Evolutionary conservation across 37 sponge, comb jelly and placozoan genomes (phyloP).

Genomic region (Hormiphora californensis): DNA sequence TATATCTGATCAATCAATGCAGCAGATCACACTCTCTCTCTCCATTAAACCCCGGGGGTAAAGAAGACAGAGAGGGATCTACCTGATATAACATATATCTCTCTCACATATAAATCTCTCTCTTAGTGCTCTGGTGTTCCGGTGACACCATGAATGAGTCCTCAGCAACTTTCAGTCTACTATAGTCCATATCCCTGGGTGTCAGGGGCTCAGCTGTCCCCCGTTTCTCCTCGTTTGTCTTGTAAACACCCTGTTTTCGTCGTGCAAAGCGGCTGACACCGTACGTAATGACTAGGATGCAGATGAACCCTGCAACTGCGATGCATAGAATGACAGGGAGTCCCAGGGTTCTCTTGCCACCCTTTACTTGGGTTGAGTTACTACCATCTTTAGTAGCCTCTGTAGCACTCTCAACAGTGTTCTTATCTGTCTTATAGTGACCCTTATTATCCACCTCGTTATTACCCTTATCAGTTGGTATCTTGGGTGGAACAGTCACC

Average conservation of each 20-base stretch:
- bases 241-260: constrained; percentile 44
- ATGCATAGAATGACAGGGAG: constrained; percentile 9
- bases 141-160: constrained; percentile 31
- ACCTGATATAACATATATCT: too few relatives aligned
- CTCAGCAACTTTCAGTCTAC: neutral
- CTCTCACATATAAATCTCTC: constrained; percentile 45
- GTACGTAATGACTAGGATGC: constrained; percentile 6
- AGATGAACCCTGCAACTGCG: constrained; percentile 12
- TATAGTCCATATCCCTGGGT: constrained; percentile 32
- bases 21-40: too few relatives aligned
- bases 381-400: neutral
- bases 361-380: neutral
- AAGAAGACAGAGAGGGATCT: too few relatives aligned
- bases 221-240: constrained; percentile 50
- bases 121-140: too few relatives aligned
- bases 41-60: too few relatives aligned
- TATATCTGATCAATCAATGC: too few relatives aligned
- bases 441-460: neutral
- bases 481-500: too few relatives aligned
- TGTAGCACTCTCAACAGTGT: neutral
- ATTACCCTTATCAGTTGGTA: neutral
- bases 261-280: constrained; percentile 49
- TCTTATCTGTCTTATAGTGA: neutral
- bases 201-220: neutral
- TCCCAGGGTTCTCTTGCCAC: neutral